Conservation (phyloP, 2,888 invertebrate species). For the Ichneumoninae sp. region DNA sequence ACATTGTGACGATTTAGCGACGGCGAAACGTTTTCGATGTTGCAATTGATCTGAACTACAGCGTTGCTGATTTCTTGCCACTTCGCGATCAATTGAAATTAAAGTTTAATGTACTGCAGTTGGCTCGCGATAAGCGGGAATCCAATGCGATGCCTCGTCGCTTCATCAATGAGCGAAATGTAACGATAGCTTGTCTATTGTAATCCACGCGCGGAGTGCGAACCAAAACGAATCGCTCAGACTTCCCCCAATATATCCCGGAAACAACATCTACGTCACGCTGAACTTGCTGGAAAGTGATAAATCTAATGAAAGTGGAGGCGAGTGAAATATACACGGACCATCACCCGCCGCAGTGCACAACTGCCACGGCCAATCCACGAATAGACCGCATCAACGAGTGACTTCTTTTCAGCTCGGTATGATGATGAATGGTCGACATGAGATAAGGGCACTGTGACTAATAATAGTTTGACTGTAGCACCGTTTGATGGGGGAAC, state of each 20-base stretch:
- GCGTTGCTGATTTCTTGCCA: conserved; percentile 27
- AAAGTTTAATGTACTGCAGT: conserved; percentile 76
- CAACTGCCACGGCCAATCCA: conserved; percentile 34
- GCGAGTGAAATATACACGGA: conserved; percentile 2
- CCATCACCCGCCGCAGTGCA: background rate
- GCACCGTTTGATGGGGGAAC: conserved; percentile 29
- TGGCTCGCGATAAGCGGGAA: conserved; percentile 51
- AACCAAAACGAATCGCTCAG: background rate
- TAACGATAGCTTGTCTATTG: conserved; percentile 19
- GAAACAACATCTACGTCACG: conserved; percentile 37
- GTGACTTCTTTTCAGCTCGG: conserved; percentile 13
- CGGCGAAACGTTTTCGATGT: background rate
- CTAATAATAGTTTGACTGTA: conserved; percentile 38
- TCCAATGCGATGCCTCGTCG: conserved; percentile 1
- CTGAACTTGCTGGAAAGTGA: conserved; percentile 70
- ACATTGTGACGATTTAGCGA: too few species aligned
- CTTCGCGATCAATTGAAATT: conserved; percentile 77
- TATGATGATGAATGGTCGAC: conserved; percentile 37
- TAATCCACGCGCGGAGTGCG: conserved; percentile 18
- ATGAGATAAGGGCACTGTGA: conserved; percentile 46
- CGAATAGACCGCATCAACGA: conserved; percentile 46
- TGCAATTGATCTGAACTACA: too few species aligned
- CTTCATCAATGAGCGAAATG: conserved; percentile 40
- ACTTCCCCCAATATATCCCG: conserved; percentile 49
- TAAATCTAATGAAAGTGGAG: background rate